phyloP scores from a whole-genome alignment of 2,888 invertebrate genomes.

The Eilema caniola region DNA sequence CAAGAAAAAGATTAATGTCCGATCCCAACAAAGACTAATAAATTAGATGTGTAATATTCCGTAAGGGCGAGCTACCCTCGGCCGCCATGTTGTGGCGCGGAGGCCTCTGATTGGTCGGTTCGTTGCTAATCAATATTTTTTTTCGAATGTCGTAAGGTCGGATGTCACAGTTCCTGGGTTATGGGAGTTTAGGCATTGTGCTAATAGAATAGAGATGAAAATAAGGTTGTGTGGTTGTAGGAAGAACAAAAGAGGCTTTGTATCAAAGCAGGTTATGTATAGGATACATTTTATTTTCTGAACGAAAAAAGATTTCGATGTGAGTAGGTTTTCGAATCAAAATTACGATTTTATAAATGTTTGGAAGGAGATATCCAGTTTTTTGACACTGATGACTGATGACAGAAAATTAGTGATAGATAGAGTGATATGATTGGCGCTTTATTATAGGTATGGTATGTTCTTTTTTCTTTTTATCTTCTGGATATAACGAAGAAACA shows the following conservation, averaged over 20 bases:
- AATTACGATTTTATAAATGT: not conserved
- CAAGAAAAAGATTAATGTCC: conserved; percentile 85
- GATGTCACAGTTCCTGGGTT: conserved; percentile 13
- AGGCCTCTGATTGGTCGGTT: conserved; percentile 73
- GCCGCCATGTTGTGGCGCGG: conserved; percentile 74
- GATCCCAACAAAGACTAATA: conserved; percentile 82
- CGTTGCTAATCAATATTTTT: conserved; percentile 78
- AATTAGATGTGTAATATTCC: conserved; percentile 81
- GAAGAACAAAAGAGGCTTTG: conserved; percentile 29
- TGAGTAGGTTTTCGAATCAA: not conserved
- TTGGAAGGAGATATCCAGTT: no score
- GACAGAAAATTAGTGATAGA: no score
- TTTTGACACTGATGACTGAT: no score
- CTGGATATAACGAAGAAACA: no score
- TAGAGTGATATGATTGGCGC: no score
- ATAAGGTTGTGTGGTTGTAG: not conserved
- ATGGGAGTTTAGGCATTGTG: conserved; percentile 19
- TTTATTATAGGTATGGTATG: no score
- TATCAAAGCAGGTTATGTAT: not conserved
- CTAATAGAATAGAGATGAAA: not conserved
- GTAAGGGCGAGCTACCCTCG: conserved; percentile 74
- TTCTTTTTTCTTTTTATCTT: no score
- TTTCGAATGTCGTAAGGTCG: conserved; percentile 44
- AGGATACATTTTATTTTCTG: not conserved
- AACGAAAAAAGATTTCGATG: not conserved